Evolutionary conservation across 2,888 invertebrate species (phyloP), one percentile per base, ranked within the genome.

Genomic region (Hirtodrosophila alboralis): DNA sequence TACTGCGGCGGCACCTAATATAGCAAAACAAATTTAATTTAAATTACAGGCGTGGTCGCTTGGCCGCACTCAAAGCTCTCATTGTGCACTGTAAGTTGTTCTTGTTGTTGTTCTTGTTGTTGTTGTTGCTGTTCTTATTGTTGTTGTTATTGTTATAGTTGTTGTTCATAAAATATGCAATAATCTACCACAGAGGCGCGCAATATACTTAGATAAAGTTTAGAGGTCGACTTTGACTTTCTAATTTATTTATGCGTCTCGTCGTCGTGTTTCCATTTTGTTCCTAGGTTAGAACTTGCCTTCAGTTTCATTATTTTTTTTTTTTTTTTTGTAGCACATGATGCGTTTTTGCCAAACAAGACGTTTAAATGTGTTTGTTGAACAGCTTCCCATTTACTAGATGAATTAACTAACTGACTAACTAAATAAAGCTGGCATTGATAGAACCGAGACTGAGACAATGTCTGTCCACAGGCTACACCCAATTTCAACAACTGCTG

Each of bases 171-270:
- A 84, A 84, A 83, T 83, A 83, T 83, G 81, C 81, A 83, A 75
- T 75, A 79, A 79, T 68, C 70, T 47, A 75, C 66, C 70, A 66
- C 52, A 70, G 61, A 64, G 69, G 72, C 75, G 72, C 69, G 54
- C 66, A 69, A 68, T 63, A 75, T 67, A 75, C 63, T 75, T 76
- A 75, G 71, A 75, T 81, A 83, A 76, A 84, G 81, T 83, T 83
- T 83, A 83, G 81, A 83, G 81, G 81, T 84, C 81, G 81, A 59
- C 81, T 60, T 74, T 69, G 75, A 83, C 81, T 83, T 83, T 83
- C 81, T 83, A 83, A 83, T 83, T 83, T 83, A 83, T 83, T 83
- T 83, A 84, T 76, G 84, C 81, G 81, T 84, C n/a, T n/a, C 73
- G 76, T 61, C 37, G 53, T 56, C 54, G 57, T 66, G 23, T 23